Evolutionary conservation across 2,113 vertebrate genomes (phyloP), one percentile per base, ranked within the genome.

Genomic region (Saimiri boliviensis): DNA sequence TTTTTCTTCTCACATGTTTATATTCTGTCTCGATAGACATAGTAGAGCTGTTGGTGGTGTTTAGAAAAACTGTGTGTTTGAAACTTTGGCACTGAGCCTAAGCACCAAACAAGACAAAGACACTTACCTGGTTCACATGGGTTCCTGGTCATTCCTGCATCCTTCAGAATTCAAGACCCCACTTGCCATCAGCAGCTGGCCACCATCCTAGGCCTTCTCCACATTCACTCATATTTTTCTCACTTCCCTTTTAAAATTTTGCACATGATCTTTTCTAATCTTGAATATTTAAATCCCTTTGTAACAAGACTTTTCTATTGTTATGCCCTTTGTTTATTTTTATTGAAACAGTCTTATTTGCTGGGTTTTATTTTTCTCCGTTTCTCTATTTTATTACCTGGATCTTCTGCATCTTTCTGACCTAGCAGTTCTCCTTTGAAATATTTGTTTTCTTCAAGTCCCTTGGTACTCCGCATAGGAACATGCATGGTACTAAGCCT

Each of bases 311-410:
- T 30, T 77, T 11, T 4, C 20, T 32, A 11, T 63, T 52, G 63
- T 89, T 32, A 19, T 82, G 1, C 14, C 42, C 74, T 79, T 49
- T 80, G 32, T 92, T 52, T 90, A 0, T 32, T 85, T 82, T 95
- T 63, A 30, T 7, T 45, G 20, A 60, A 54, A 45, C 14, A 68
- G 12, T 66, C 47, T 70, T 74, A 52, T 14, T 77, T 90, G 1
- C 35, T 47, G 40, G 37, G 12, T 23, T 83, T 89, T 60, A 4
- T 19, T 6, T 81, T 94, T 87, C 14, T 66, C 87, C n/a, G 25
- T 88, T 54, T 60, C 70, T 95, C 80, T 86, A 20, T 37, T 79
- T 54, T 73, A 84, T 93, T 84, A 60, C 66, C 71, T 96, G 27
- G 47, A 66, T 54, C 56, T 66, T 70, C 32, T 25, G 14, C 5